Conservation (phyloP, 2,888 invertebrate species). For the Caenorhabditis sulstoni region DNA sequence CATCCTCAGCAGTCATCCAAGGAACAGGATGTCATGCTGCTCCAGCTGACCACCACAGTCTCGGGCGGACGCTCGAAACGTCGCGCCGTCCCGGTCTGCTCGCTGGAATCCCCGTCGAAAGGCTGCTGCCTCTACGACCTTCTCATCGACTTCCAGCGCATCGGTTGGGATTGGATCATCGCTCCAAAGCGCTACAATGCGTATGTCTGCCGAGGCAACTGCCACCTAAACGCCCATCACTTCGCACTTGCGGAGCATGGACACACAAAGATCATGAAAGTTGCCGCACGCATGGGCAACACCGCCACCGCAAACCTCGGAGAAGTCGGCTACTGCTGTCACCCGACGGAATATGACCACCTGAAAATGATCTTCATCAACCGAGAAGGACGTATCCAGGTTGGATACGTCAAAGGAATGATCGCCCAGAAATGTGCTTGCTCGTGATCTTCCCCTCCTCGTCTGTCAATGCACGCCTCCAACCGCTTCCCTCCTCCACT, state of each 20-base stretch:
- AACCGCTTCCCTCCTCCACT: no score
- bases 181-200: conserved; percentile 95
- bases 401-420: conserved; percentile 89
- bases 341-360: conserved; percentile 89
- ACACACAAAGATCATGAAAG: conserved; percentile 44
- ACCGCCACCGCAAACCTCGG: conserved; percentile 82
- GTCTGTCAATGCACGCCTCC: no score
- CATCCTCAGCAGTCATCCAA: conserved; percentile 58
- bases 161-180: conserved; percentile 98
- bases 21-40: conserved; percentile 65
- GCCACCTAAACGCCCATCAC: conserved; percentile 90
- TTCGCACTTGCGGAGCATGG: conserved; percentile 82
- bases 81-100: conserved; percentile 55
- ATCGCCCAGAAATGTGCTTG: conserved; percentile 91
- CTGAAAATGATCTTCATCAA: conserved; percentile 86
- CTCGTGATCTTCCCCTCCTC: no score
- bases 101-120: conserved; percentile 50
- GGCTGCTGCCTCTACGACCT: conserved; percentile 92
- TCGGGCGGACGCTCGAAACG: neutral
- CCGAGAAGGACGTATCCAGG: conserved; percentile 67
- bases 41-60: conserved; percentile 66
- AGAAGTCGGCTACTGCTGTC: conserved; percentile 91
- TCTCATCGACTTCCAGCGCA: conserved; percentile 91
- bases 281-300: neutral
- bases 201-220: conserved; percentile 96